Base-by-base conservation (phyloP, 2,113 vertebrate genomes). In the Callipepla californica region DNA sequence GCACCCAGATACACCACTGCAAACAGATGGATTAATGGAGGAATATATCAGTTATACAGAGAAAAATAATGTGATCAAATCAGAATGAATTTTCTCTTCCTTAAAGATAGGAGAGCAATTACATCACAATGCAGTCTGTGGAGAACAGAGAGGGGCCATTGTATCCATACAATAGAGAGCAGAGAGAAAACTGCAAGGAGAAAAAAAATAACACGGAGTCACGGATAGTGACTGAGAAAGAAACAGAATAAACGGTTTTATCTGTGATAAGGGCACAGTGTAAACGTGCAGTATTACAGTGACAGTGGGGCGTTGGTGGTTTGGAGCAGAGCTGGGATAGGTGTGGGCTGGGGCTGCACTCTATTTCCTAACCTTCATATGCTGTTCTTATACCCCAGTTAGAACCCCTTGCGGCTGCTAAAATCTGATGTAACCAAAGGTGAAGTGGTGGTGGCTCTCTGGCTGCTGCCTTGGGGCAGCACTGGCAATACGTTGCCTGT, bases 21-120 rank as follows among this genome's bases (percentile, higher is more conserved):
- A 68, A 90, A 66, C 68, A 89, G 81, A 11, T 13, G n/a, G 83
- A 44, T 75, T 65, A 69, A 80, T 20, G 65, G 75, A 53, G 44
- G 80, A 45, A 14, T 63, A 95, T 90, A 73, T 91, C 76, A 32
- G 62, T 73, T 85, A 34, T 53, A 89, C 34, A 8, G 36, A 51
- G 58, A 26, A 75, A 78, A 81, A 89, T 3, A 51, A 69, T 40
- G 57, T 42, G 67, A 75, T 86, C 44, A 84, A 70, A 93, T 91
- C 72, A 26, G 77, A 85, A 94, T 13, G 63, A 42, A 47, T 67
- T 90, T 32, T 63, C 53, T 53, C 14, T 77, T 66, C 66, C 86
- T 53, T 57, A 32, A 78, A 92, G 87, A 72, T 16, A 85, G 83
- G 38, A 72, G 32, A 44, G 59, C 85, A 94, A 90, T 91, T 75